phyloP scores from a whole-genome alignment of 2,113 vertebrate genomes.

The Beaufortia kweichowensis region DNA sequence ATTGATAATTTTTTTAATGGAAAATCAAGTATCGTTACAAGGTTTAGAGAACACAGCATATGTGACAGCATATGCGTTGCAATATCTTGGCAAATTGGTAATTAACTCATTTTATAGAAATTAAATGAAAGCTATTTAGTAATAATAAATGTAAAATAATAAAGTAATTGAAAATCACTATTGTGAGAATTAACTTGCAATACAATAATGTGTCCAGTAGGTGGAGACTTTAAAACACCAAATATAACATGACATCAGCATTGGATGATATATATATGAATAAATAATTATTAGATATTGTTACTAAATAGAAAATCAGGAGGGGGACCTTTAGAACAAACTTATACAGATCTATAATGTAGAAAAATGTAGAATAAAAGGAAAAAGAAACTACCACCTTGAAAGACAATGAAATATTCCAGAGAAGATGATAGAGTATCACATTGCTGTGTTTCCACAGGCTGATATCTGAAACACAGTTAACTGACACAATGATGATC shows the following conservation, averaged over 20 bases:
- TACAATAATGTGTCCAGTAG: constrained; percentile 22
- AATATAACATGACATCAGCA: background rate
- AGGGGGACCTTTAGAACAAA: no score
- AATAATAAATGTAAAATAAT: no score
- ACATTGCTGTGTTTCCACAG: background rate
- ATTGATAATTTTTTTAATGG: background rate
- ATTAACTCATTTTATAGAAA: background rate
- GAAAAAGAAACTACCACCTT: no score
- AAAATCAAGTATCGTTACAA: background rate
- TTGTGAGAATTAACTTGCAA: background rate
- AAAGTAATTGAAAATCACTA: no score
- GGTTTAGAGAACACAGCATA: no score
- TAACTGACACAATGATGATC: constrained; percentile 28
- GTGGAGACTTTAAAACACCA: constrained; percentile 31
- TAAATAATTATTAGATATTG: background rate
- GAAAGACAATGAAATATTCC: background rate
- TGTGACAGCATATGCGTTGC: no score
- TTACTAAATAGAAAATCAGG: no score
- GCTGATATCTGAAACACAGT: constrained; percentile 8
- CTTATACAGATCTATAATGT: no score
- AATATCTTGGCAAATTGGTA: no score
- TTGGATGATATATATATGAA: background rate
- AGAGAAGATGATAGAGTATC: background rate
- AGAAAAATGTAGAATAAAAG: no score
- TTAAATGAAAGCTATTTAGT: background rate